Evolutionary conservation across 2,113 vertebrate genomes (phyloP), one percentile per base, ranked within the genome.

Genomic region (Vidua chalybeata): DNA sequence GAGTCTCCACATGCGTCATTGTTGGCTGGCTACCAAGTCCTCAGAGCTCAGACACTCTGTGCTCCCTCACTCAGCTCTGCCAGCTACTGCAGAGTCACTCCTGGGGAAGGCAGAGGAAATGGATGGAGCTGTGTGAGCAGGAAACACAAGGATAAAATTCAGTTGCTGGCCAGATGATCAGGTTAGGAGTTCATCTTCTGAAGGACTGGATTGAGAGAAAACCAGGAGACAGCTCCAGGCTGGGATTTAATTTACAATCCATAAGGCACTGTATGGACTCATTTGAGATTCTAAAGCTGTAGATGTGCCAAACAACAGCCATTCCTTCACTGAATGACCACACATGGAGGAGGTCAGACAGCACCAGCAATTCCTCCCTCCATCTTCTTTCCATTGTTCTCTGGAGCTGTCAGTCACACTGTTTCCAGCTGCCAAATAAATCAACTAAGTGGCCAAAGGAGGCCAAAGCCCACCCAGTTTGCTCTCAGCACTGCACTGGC

Each of bases 1-100:
- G 93, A 95, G 93, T 87, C 96, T 96, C 96, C 93, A 82, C 83
- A 43, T 84, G 96, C 76, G 6, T 94, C 94, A 90, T 46, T 96
- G 94, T 72, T 97, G 96, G 96, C 93, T 51, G 73, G n/a, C 77
- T 87, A 45, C 96, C 96, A 96, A 95, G 54, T 31, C 8, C 59
- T 54, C 68, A 68, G 89, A 87, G 77, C 94, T 84, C 82, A 92
- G 92, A 10, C 75, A 54, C 46, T 1, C 82, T 28, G 46, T 2
- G 88, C 91, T 94, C 76, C 69, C 86, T 86, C 72, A 2, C 5
- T n/a, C 59, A 82, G 90, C 92, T 56, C 95, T 85, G 90, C 84
- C 95, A 93, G 82, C 82, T 27, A 61, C 93, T 75, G 86, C 88
- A 75, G 0, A 75, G 59, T 52, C 93, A 89, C 1, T 3, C 73